phyloP scores from a whole-genome alignment of 2,797 vertebrate species.

The Ceyx erithaca region DNA sequence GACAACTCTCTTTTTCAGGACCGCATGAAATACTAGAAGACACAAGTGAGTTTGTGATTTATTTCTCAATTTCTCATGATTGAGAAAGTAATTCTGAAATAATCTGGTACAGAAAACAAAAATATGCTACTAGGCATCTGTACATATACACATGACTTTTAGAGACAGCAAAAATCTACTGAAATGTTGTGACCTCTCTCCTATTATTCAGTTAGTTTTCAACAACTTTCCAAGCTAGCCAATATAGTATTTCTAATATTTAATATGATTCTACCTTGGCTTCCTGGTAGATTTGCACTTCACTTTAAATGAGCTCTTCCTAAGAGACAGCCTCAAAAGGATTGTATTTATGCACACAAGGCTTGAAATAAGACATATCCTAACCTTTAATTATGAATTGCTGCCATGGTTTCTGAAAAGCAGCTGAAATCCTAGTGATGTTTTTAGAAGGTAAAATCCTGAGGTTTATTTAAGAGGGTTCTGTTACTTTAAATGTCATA shows the following conservation, averaged over 20 bases:
- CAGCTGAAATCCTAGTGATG: constrained; percentile 24
- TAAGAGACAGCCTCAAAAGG: constrained; percentile 50
- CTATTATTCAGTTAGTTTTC: constrained; percentile 42
- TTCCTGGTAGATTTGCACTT: constrained; percentile 13
- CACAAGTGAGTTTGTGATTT: neutral
- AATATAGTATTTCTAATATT: constrained; percentile 28
- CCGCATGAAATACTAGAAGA: neutral
- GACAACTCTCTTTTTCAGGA: neutral
- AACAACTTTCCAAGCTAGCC: constrained; percentile 23
- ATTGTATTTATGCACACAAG: constrained; percentile 61
- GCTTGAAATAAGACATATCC: constrained; percentile 61
- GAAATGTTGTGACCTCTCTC: neutral
- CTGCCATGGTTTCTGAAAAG: constrained; percentile 39
- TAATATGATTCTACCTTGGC: constrained; percentile 48
- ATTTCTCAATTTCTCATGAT: neutral
- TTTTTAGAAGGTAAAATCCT: constrained; percentile 62
- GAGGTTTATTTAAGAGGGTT: constrained; percentile 61
- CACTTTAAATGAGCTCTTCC: constrained; percentile 66
- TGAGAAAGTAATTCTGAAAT: constrained; percentile 35
- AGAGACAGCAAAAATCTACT: neutral
- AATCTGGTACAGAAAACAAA: neutral
- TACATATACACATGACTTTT: neutral
- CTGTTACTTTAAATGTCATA: constrained; percentile 74
- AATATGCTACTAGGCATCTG: neutral
- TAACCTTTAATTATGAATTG: constrained; percentile 76